Conservation (phyloP, 2,888 invertebrate species). For the Taphrorychus bicolor region DNA sequence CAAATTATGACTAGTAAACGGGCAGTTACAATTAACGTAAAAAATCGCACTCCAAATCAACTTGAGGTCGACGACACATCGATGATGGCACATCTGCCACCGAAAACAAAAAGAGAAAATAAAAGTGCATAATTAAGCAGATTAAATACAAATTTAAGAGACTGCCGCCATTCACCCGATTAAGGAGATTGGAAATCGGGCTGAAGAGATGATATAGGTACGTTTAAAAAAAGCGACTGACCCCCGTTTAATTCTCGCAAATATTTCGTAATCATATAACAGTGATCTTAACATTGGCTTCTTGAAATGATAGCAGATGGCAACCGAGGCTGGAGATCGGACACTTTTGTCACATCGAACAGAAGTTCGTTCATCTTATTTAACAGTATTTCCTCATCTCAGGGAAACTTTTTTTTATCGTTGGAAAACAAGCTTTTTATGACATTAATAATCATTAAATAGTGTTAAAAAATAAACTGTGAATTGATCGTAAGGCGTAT, state of each 20-base stretch:
- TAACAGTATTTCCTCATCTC: slow-evolving; percentile 11
- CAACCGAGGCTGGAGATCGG: slow-evolving; percentile 19
- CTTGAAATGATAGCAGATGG: slow-evolving; percentile 31
- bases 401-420: neutral
- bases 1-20: neutral
- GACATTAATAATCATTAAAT: neutral
- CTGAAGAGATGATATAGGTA: too few species aligned
- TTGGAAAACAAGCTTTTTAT: neutral
- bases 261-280: slow-evolving; percentile 30
- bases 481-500: too few species aligned
- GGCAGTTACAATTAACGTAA: neutral
- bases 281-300: slow-evolving; percentile 16
- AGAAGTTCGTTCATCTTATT: slow-evolving; percentile 2
- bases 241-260: slow-evolving; percentile 14
- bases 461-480: too few species aligned
- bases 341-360: slow-evolving; percentile 14
- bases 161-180: neutral
- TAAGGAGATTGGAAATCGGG: neutral
- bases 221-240: slow-evolving; percentile 18
- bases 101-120: neutral
- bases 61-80: neutral
- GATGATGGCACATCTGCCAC: neutral
- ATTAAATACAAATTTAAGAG: neutral
- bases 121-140: neutral
- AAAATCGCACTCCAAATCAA: neutral